A percentile compares a stretch with the other conserved stretches of the same genome.
Conservation (phyloP, 2,797 vertebrate genomes). For the Varecia variegata region DNA sequence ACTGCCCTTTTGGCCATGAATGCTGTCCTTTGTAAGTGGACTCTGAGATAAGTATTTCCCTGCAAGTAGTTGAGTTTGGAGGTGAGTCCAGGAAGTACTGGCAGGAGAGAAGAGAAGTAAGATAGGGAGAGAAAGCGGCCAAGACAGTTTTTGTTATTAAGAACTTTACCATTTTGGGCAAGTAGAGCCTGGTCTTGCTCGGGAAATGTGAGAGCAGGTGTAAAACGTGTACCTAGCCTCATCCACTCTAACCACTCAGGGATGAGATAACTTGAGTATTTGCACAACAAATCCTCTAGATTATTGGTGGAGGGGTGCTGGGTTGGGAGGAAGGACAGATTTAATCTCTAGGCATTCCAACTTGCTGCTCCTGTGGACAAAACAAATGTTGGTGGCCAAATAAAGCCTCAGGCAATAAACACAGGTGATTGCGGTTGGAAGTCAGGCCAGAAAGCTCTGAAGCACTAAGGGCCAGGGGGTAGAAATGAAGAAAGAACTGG, state of each 20-base stretch:
- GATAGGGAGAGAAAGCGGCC: background rate
- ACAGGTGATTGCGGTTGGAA: background rate
- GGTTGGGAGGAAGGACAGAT: background rate
- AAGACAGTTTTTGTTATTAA: background rate
- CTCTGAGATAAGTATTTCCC: background rate
- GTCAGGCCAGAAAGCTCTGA: background rate
- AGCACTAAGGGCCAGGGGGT: background rate
- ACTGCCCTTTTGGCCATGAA: background rate
- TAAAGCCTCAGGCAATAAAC: background rate
- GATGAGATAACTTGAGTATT: background rate
- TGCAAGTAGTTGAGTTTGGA: background rate
- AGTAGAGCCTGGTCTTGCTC: background rate
- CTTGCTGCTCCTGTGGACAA: background rate
- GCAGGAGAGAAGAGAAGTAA: background rate
- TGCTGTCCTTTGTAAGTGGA: background rate
- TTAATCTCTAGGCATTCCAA: background rate
- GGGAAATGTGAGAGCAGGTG: background rate
- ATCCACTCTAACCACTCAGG: background rate
- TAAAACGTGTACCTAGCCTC: background rate
- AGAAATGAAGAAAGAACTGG: background rate
- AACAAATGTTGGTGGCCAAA: background rate
- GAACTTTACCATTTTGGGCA: background rate
- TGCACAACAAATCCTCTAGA: background rate
- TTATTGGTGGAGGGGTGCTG: background rate
- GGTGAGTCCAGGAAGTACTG: background rate